phyloP scores from a whole-genome alignment of 2,888 invertebrate genomes.

The Drosophila anomelani region DNA sequence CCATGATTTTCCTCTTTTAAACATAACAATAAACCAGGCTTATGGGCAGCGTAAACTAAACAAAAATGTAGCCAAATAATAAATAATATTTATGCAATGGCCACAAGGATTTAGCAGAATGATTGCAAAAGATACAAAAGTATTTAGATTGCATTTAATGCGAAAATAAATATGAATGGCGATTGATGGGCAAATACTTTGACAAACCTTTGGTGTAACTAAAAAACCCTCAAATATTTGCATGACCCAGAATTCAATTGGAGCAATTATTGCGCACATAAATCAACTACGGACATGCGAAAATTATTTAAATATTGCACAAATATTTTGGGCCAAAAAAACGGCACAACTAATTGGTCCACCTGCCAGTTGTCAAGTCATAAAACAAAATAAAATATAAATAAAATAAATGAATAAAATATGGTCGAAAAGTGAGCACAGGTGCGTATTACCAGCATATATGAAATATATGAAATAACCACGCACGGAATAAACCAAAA shows the following conservation, averaged over 20 bases:
- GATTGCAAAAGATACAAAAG: constrained; percentile 27
- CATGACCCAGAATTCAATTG: constrained; percentile 50
- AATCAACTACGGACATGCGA: constrained; percentile 53
- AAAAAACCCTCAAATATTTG: constrained; percentile 3
- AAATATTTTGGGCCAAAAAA: constrained; percentile 38
- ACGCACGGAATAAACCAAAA: constrained; percentile 28
- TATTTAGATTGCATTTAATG: constrained; percentile 22
- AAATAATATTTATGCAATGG: constrained; percentile 39
- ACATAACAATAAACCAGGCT: constrained; percentile 24
- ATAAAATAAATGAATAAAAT: constrained; percentile 30
- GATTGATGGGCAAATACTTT: constrained; percentile 23
- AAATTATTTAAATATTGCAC: constrained; percentile 49
- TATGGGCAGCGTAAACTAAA: constrained; percentile 17
- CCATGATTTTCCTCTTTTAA: constrained; percentile 15
- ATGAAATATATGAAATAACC: constrained; percentile 46
- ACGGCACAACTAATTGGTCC: constrained; percentile 60
- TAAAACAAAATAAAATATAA: constrained; percentile 43
- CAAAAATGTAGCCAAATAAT: constrained; percentile 26
- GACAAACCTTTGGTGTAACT: not conserved
- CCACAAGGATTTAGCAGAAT: constrained; percentile 36
- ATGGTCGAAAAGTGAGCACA: constrained; percentile 40
- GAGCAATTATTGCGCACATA: constrained; percentile 56
- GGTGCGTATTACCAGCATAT: constrained; percentile 49
- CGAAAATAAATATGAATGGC: constrained; percentile 21
- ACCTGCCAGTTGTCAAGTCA: constrained; percentile 57